These are phyloP conservation scores for Graphium colonna DNA, from an alignment of 2,888 invertebrate species.

Conservation along the genomic window DNA sequence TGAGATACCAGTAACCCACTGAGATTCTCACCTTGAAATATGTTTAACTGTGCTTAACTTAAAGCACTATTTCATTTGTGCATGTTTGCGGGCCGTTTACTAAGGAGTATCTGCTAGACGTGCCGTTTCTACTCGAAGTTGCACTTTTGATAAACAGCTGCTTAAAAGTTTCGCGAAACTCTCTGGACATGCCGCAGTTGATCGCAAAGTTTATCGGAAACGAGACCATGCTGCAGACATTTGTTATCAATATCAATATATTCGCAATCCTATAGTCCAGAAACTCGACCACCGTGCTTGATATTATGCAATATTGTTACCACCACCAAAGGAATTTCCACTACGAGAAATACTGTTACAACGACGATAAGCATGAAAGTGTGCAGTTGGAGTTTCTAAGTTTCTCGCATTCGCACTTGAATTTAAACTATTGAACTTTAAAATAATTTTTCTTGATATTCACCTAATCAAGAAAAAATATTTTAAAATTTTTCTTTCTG, in stretches of 20 bases:
- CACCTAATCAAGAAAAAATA: too few species aligned
- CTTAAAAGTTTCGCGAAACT: slow-evolving; percentile 96
- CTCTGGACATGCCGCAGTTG: slow-evolving; percentile 97
- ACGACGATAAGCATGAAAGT: slow-evolving; percentile 93
- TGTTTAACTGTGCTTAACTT: slow-evolving; percentile 43
- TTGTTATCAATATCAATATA: slow-evolving; percentile 89
- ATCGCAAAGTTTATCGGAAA: slow-evolving; percentile 98
- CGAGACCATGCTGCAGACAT: slow-evolving; percentile 94
- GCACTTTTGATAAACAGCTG: slow-evolving; percentile 86
- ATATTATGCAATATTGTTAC: slow-evolving; percentile 91
- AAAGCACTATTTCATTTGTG: slow-evolving; percentile 91
- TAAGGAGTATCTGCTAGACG: slow-evolving; percentile 88
- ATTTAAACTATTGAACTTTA: too few species aligned
- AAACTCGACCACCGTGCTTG: slow-evolving; percentile 85
- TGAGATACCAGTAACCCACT: neutral
- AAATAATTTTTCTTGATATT: too few species aligned
- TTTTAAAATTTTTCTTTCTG: too few species aligned
- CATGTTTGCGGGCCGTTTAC: slow-evolving; percentile 91
- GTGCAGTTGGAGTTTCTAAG: slow-evolving; percentile 91
- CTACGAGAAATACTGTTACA: slow-evolving; percentile 89
- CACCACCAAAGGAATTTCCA: slow-evolving; percentile 91
- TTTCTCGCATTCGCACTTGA: slow-evolving; percentile 89
- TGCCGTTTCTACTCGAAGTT: slow-evolving; percentile 82
- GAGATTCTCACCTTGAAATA: neutral
- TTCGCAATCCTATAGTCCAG: slow-evolving; percentile 89